Percentiles rank a stretch among this genome's conserved stretches.
Conservation (phyloP, 2,888 invertebrate genomes). For the Aradus depressus region DNA sequence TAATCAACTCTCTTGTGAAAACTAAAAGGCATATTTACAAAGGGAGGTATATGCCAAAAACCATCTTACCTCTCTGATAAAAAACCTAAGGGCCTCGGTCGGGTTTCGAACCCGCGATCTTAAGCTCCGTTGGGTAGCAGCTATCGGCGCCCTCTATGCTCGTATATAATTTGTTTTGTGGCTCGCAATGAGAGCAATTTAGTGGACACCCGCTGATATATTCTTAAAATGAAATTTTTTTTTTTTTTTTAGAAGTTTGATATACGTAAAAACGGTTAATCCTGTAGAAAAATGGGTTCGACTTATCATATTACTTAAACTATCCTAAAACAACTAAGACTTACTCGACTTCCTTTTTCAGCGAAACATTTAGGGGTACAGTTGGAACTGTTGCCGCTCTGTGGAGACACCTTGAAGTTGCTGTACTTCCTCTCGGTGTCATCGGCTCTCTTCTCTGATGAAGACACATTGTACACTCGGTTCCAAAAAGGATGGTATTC, state of each 20-base stretch:
- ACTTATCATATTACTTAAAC: slow-evolving; percentile 2
- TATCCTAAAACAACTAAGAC: slow-evolving; percentile 29
- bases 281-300: not conserved
- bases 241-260: not conserved
- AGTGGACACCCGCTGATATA: too few relatives aligned
- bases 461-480: not conserved
- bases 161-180: too few relatives aligned
- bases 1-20: too few relatives aligned
- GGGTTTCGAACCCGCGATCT: too few relatives aligned
- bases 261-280: too few relatives aligned
- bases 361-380: slow-evolving; percentile 81
- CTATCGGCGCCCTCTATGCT: too few relatives aligned
- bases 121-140: too few relatives aligned
- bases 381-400: slow-evolving; percentile 29
- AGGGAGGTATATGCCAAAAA: too few relatives aligned
- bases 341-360: slow-evolving; percentile 70
- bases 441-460: slow-evolving; percentile 1
- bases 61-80: too few relatives aligned
- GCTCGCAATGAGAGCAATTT: too few relatives aligned
- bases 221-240: not conserved
- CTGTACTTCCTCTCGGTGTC: slow-evolving; percentile 6
- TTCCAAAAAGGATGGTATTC: slow-evolving; percentile 5
- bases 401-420: slow-evolving; percentile 23
- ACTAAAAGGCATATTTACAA: too few relatives aligned
- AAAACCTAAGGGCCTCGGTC: too few relatives aligned